Conservation (phyloP, 2,113 vertebrate genomes). For the Megaceryle maxima region DNA sequence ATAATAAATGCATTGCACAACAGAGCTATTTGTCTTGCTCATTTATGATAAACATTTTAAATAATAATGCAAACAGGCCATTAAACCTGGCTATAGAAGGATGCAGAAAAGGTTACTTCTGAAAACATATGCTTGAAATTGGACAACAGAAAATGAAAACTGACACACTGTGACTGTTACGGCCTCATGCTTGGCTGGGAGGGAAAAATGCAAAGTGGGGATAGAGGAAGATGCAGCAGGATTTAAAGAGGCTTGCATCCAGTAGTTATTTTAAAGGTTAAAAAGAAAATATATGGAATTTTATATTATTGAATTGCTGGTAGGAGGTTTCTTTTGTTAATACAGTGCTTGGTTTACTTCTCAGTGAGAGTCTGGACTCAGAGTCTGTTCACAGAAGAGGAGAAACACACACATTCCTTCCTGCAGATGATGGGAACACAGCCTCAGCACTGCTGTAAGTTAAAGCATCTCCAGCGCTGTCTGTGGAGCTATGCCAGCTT, state of each 20-base stretch:
- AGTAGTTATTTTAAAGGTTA: background rate
- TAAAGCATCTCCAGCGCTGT: background rate
- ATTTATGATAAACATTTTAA: background rate
- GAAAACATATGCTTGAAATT: background rate
- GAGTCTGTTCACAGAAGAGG: background rate
- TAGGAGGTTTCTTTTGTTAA: background rate
- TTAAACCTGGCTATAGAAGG: background rate
- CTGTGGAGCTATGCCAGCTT: background rate
- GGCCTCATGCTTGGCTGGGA: background rate
- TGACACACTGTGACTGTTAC: background rate
- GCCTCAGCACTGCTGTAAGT: background rate
- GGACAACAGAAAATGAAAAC: conserved; percentile 11
- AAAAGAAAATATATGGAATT: background rate
- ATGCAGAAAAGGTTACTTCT: background rate
- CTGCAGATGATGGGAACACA: background rate
- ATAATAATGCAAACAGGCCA: conserved; percentile 1
- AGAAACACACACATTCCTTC: background rate
- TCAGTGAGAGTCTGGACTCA: background rate
- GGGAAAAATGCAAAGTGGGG: background rate
- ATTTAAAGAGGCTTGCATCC: background rate
- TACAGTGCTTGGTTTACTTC: background rate
- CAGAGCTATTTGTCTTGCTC: background rate
- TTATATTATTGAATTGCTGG: background rate
- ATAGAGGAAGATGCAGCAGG: background rate
- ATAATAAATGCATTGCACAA: background rate